Percentiles rank a stretch among this genome's conserved stretches.
Conservation (phyloP, 2,797 vertebrate species). For the Limnodromus scolopaceus region DNA sequence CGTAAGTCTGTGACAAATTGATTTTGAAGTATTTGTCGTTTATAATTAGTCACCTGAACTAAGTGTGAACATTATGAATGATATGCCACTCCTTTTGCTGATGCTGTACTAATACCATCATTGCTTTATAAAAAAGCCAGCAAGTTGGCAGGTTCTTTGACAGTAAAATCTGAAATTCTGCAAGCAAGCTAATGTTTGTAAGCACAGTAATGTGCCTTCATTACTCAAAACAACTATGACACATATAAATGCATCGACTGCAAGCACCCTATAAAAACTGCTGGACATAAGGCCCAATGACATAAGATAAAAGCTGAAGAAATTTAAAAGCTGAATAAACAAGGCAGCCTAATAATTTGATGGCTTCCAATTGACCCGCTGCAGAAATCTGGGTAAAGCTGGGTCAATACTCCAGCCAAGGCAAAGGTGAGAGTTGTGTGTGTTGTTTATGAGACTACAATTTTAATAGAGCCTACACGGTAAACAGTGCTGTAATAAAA, state of each 20-base stretch:
- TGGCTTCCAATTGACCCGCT: not conserved
- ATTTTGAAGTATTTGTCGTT: not conserved
- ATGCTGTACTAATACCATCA: not conserved
- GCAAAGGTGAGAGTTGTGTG: not conserved
- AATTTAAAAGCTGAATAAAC: slow-evolving; percentile 11
- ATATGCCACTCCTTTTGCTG: not conserved
- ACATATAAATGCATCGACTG: not conserved
- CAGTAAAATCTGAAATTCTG: not conserved
- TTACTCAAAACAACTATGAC: not conserved
- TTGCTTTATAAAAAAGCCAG: not conserved
- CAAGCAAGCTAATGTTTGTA: not conserved
- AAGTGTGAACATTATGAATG: not conserved
- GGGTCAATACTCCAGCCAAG: not conserved
- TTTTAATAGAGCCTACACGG: not conserved
- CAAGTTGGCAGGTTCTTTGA: not conserved
- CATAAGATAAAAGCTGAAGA: not conserved
- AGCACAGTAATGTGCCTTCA: not conserved
- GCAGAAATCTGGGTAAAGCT: not conserved
- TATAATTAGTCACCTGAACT: not conserved
- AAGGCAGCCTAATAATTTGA: not conserved
- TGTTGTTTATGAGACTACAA: not conserved
- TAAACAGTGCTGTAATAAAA: slow-evolving; percentile 19
- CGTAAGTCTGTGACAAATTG: not conserved
- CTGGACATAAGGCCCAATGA: not conserved
- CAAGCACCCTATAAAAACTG: not conserved